Base-by-base conservation (phyloP, 2,888 invertebrate genomes). In the Taphrorychus bicolor region DNA sequence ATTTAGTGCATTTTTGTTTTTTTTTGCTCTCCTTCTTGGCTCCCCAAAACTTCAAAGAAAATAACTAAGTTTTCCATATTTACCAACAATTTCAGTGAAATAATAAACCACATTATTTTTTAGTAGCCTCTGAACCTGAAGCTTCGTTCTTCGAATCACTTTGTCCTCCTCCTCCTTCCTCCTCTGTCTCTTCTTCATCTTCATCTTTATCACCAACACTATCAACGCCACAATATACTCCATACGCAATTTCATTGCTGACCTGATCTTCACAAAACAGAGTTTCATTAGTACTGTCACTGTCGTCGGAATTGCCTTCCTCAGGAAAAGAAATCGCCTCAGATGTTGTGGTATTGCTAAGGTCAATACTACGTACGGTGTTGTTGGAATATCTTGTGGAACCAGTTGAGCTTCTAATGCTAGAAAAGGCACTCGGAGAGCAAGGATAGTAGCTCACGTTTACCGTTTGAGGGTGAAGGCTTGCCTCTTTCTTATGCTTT, bases 381-480 rank as follows among this genome's bases (percentile, higher is more conserved):
- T 56, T 66, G 23, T 9, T 16, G 14, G 57, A 49, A 42, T 14
- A 23, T 58, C 63, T 66, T 9, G 62, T 59, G 5, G 68, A 66
- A 3, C 17, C 53, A 4, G 59, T 53, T 1, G 70, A 70, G 11
- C 48, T 57, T 21, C 60, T 62, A n/a, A 60, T 19, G 17, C 71
- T 72, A 5, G 70, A 71, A 23, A 62, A 65, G 1, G 48, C 59
- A 58, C 67, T 70, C 11, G 62, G 48, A 14, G 66, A 57, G 17
- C 57, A 61, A 16, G 66, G 57, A 16, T 42, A 61, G 17, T 70
- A 74, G 18, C 67, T 70, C 18, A 73, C 69, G 41, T 73, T 71
- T 3, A 72, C 72, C 3, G 72, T 73, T 62, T 75, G 70, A 4
- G 64, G 45, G 3, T 67, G 56, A 1, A 73, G 41, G 1, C 19